Evolutionary conservation across 2,113 vertebrate genomes (phyloP), one percentile per base, ranked within the genome.

Genomic region (Vombatus ursinus): DNA sequence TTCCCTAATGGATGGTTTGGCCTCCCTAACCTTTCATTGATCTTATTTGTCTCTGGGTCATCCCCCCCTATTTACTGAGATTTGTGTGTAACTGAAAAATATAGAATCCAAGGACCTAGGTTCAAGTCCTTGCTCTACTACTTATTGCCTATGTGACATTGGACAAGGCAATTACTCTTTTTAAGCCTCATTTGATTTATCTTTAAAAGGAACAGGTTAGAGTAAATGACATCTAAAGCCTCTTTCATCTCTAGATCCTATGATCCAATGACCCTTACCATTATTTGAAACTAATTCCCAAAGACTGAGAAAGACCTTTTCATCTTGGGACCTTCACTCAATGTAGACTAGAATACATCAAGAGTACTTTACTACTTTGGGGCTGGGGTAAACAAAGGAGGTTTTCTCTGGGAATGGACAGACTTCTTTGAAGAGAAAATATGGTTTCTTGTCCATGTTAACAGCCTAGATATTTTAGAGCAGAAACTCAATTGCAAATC

Each of bases 1-100:
- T 57, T 54, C 47, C 24, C 16, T 51, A 51, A 7, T 37, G 91
- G 37, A 14, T 8, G 52, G 31, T 91, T 94, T 91, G 3, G 11
- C 90, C 24, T 91, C 89, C 49, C 25, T 68, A 95, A 95, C 3
- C 12, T 89, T 97, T 89, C 54, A 48, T 19, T 57, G 19, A 92
- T 50, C 11, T 61, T 90, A 52, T 22, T 93, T 91, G 31, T 61
- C 3, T 68, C 61, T 68, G 31, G 31, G 31, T 68, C 12, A n/a
- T 26, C 12, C 31, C 22, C 22, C 61, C 10, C 61, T 31, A 5
- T 68, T 68, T 31, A n/a, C 31, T 68, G 61, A 68, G 31, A 37
- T 14, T 68, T 68, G 61, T 61, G 57, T 31, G 28, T 16, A 68
- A 68, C 31, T 37, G 31, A 37, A 37, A 68, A 68, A 68, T 16